These are phyloP conservation scores for Falcunculus frontatus DNA, from an alignment of 2,113 vertebrate species.

Conservation along the genomic window DNA sequence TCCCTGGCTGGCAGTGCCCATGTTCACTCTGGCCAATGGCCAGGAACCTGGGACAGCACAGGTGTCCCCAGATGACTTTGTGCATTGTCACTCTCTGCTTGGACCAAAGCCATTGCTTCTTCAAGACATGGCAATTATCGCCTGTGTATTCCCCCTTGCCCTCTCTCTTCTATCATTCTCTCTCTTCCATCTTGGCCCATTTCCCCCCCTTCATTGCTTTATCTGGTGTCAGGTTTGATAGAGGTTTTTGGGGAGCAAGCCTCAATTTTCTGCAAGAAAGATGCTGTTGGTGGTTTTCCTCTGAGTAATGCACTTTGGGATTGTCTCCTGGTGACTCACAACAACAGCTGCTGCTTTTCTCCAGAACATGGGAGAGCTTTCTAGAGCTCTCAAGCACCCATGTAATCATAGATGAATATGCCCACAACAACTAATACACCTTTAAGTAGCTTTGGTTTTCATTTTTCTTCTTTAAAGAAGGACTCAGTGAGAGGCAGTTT, in stretches of 20 bases:
- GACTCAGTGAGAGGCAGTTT: not conserved
- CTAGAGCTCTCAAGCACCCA: not conserved
- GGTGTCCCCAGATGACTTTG: not conserved
- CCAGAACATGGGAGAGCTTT: not conserved
- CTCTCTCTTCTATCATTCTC: not conserved
- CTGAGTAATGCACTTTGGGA: not conserved
- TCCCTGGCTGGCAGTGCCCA: not conserved
- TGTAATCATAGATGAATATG: not conserved
- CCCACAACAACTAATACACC: not conserved
- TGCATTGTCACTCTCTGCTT: not conserved
- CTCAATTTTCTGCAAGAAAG: not conserved
- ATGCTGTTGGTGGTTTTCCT: not conserved
- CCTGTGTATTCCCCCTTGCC: not conserved
- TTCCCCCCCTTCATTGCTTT: not conserved
- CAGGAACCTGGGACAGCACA: not conserved
- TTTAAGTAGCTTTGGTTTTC: not conserved
- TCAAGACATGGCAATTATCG: not conserved
- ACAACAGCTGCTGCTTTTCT: not conserved
- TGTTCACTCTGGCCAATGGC: rapidly evolving
- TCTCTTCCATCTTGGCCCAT: not conserved
- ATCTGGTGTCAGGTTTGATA: not conserved
- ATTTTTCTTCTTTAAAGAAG: not conserved
- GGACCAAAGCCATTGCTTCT: not conserved
- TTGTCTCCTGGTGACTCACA: not conserved
- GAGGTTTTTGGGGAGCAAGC: not conserved